Evolutionary conservation across 2,888 invertebrate species (phyloP), one percentile per base, ranked within the genome.

Genomic region (Drosophila pseudotalamancana): DNA sequence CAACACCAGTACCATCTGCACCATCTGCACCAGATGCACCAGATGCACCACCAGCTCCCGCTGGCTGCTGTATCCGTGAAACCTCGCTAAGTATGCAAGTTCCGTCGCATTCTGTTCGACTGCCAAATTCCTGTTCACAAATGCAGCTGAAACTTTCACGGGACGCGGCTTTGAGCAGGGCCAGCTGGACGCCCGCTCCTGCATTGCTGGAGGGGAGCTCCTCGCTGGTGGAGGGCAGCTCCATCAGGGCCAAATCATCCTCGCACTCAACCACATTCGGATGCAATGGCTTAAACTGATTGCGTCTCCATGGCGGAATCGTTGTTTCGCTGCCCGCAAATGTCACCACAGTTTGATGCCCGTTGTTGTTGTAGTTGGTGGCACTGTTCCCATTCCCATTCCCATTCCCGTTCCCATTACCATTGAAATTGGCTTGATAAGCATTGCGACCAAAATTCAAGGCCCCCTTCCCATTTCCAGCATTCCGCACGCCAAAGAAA

Each of bases 241-340:
- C 82, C 73, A 83, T 79, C 8, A 88, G 54, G 1, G 72, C 77
- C 53, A 82, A 53, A 31, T 87, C 83, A 39, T 88, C 89, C 39
- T 88, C 89, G 16, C 84, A 83, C 55, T 90, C 90, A 21, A 88
- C 82, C 12, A 89, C 84, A 66, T 90, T 80, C 3, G 89, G 84
- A 66, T 90, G 89, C 63, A 89, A 55, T 1, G 90, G 90, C 21
- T 83, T 88, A 45, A 90, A 90, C 61, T 89, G 88, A 62, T 89
- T 90, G 1, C 78, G 87, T 18, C 88, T 76, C 89, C 89, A 90
- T 6, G 82, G 87, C n/a, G 77, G 72, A 50, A 87, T 62, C 14
- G 55, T 45, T 16, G 51, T 8, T 5, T 32, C 56, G 4, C 53
- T 50, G n/a, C 67, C 70, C 6, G 76, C 85, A 31, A 84, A 84